Conservation (phyloP, 1,140 invertebrate genomes). For the Marisa cornuarietis region DNA sequence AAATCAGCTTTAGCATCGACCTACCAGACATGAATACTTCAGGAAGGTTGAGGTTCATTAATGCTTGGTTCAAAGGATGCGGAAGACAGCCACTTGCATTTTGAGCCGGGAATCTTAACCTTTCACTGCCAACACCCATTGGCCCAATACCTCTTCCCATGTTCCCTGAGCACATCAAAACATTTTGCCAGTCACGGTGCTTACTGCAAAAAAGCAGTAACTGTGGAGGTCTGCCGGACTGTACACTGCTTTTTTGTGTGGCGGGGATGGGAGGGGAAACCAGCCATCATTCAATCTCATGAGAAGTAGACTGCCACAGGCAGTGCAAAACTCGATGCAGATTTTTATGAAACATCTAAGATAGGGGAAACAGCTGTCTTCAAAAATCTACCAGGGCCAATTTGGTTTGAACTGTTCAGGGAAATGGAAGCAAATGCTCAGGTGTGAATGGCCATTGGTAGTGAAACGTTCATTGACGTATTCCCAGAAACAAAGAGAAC, state of each 20-base stretch:
- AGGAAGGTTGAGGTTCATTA: slow-evolving; percentile 12
- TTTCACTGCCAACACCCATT: slow-evolving; percentile 2
- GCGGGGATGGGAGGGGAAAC: too few relatives aligned
- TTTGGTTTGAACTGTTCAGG: slow-evolving; percentile 1
- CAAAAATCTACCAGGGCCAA: too few relatives aligned
- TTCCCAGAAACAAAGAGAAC: too few relatives aligned
- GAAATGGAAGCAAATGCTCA: slow-evolving; percentile 1
- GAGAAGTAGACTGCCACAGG: too few relatives aligned
- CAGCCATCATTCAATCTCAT: too few relatives aligned
- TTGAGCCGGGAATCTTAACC: slow-evolving; percentile 18
- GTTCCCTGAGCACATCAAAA: slow-evolving; percentile 24
- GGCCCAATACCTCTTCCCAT: slow-evolving; percentile 21
- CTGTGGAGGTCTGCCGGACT: too few relatives aligned
- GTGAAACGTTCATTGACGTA: not conserved
- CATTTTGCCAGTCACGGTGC: not conserved
- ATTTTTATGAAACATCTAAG: too few relatives aligned
- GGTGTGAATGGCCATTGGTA: not conserved
- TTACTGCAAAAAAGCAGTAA: too few relatives aligned
- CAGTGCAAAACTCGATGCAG: too few relatives aligned
- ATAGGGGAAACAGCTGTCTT: too few relatives aligned
- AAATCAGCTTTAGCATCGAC: slow-evolving; percentile 1
- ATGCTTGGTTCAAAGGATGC: slow-evolving; percentile 15
- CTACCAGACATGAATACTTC: slow-evolving; percentile 12
- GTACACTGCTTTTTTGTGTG: too few relatives aligned
- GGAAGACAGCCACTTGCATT: slow-evolving; percentile 4